Conservation (phyloP, 1,140 invertebrate genomes). For the Portunus trituberculatus region DNA sequence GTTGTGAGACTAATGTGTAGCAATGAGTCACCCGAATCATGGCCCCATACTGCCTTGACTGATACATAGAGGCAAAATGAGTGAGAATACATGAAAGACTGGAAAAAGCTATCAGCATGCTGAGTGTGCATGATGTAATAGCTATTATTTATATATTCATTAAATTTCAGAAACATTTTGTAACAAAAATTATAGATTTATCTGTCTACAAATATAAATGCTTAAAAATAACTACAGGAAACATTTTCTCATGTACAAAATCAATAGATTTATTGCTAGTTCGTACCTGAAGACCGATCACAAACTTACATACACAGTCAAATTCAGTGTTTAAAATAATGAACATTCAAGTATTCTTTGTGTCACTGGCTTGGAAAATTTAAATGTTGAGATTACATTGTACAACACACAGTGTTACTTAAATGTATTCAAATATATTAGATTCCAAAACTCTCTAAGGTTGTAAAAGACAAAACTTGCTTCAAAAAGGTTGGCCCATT, state of each 20-base stretch:
- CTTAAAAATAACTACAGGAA: neutral
- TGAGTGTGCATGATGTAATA: neutral
- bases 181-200: neutral
- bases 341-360: too few relatives aligned
- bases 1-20: neutral
- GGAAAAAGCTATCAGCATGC: slow-evolving; percentile 10
- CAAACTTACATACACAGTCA: neutral
- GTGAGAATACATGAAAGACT: slow-evolving; percentile 13
- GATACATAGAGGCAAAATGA: neutral
- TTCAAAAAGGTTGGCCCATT: too few relatives aligned
- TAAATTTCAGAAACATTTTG: neutral
- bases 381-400: too few relatives aligned
- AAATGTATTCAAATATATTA: too few relatives aligned
- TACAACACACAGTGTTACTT: too few relatives aligned
- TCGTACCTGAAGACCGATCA: neutral
- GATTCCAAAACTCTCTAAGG: too few relatives aligned
- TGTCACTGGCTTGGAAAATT: too few relatives aligned
- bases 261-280: slow-evolving; percentile 15
- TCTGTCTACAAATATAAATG: slow-evolving; percentile 4
- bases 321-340: neutral
- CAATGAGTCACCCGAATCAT: neutral
- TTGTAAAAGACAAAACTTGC: too few relatives aligned
- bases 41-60: neutral
- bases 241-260: slow-evolving; percentile 24
- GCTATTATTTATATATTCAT: neutral